Evolutionary conservation across 2,888 invertebrate species (phyloP).

Genomic region (Andrena flavipes): DNA sequence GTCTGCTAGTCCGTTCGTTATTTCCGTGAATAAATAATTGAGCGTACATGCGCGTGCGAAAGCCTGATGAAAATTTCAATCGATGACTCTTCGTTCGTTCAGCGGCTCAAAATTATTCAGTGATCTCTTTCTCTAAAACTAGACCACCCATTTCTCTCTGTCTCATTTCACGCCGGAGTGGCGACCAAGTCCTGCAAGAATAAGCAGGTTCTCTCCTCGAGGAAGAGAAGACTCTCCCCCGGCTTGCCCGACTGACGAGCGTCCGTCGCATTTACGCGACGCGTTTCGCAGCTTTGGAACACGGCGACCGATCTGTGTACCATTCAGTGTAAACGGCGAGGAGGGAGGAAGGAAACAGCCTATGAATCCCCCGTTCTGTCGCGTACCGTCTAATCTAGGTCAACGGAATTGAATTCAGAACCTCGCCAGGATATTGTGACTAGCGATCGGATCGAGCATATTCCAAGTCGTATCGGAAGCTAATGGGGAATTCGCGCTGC

Average conservation of each 20-base stretch:
- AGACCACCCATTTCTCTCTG: not conserved
- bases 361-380: slow-evolving; percentile 61
- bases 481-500: not conserved
- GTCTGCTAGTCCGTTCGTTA: slow-evolving; percentile 72
- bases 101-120: slow-evolving; percentile 72
- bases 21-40: slow-evolving; percentile 80
- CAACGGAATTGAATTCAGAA: slow-evolving; percentile 75
- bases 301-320: slow-evolving; percentile 2
- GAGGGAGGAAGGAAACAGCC: slow-evolving; percentile 20
- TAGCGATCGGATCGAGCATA: slow-evolving; percentile 16
- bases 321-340: slow-evolving; percentile 17
- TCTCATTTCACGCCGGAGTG: slow-evolving; percentile 12
- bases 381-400: slow-evolving; percentile 74
- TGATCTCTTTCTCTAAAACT: slow-evolving; percentile 51
- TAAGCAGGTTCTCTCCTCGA: slow-evolving; percentile 28
- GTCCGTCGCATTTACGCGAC: slow-evolving; percentile 16
- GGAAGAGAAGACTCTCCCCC: slow-evolving; percentile 9
- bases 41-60: slow-evolving; percentile 75
- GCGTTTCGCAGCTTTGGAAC: slow-evolving; percentile 16
- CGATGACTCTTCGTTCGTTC: slow-evolving; percentile 77
- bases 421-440: slow-evolving; percentile 37
- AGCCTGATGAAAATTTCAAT: slow-evolving; percentile 81
- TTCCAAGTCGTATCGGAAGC: not conserved
- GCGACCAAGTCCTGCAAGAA: slow-evolving; percentile 29
- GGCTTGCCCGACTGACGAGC: slow-evolving; percentile 11